A percentile compares a stretch with the other conserved stretches of the same genome.
Evolutionary conservation across 2,888 invertebrate genomes (phyloP).

Genomic region (Cacoxenus indagator): DNA sequence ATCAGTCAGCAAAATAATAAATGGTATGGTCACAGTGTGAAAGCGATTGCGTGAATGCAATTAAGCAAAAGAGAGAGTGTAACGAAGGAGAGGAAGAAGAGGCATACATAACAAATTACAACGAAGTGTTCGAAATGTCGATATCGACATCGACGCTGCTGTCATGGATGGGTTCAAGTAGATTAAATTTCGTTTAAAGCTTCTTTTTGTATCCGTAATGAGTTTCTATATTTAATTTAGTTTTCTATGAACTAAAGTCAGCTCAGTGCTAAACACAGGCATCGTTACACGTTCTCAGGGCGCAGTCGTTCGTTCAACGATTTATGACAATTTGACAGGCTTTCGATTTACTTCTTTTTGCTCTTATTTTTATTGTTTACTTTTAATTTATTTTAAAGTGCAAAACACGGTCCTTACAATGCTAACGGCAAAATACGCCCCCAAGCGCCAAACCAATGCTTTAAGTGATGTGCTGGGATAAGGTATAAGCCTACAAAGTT

Average conservation of each 20-base stretch:
- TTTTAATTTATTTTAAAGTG: background rate
- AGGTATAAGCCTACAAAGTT: too few relatives aligned
- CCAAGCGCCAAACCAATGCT: background rate
- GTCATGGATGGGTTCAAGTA: background rate
- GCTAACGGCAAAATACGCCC: too few relatives aligned
- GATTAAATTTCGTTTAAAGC: background rate
- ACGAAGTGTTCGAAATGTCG: constrained; percentile 3
- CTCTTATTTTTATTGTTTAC: background rate
- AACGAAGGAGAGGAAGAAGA: background rate
- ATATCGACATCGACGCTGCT: background rate
- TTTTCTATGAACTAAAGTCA: background rate
- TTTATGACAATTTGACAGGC: constrained; percentile 62
- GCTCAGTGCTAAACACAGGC: background rate
- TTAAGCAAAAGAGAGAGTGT: background rate
- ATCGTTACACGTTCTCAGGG: background rate
- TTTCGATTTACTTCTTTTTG: constrained; percentile 38
- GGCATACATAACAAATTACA: background rate
- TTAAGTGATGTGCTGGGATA: background rate
- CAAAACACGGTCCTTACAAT: background rate
- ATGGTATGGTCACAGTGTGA: background rate
- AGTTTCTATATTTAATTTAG: background rate
- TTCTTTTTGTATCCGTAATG: constrained; percentile 25
- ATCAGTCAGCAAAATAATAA: background rate
- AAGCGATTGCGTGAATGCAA: background rate
- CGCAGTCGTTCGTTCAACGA: constrained; percentile 26